phyloP scores from a whole-genome alignment of 2,113 vertebrate species.

The Oxyura jamaicensis region DNA sequence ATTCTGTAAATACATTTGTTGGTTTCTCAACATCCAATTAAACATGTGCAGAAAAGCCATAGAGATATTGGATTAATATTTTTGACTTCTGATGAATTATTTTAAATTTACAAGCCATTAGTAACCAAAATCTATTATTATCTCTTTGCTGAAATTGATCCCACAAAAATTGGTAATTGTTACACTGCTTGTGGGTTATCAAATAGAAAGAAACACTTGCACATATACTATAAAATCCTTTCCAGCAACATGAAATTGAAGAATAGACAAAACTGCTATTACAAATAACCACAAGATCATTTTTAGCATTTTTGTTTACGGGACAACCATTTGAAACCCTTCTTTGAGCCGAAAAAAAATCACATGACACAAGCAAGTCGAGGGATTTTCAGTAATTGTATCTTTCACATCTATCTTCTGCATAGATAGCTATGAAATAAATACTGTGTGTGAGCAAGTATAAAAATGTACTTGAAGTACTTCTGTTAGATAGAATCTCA shows the following conservation, averaged over 20 bases:
- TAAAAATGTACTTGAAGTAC: constrained; percentile 51
- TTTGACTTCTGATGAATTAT: not conserved
- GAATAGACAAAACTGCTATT: not conserved
- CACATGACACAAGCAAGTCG: not conserved
- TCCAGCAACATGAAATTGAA: not conserved
- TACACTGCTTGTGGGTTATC: not conserved
- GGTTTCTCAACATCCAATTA: not conserved
- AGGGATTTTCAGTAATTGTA: constrained; percentile 34
- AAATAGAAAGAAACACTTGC: not conserved
- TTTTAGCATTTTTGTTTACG: not conserved
- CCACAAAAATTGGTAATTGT: not conserved
- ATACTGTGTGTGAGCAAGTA: constrained; percentile 33
- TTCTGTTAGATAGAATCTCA: constrained; percentile 63
- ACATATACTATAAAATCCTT: not conserved
- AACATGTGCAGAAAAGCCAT: not conserved
- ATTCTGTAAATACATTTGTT: constrained; percentile 2
- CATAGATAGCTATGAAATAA: constrained; percentile 63
- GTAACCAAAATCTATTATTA: not conserved
- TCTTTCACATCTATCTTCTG: constrained; percentile 29
- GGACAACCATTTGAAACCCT: not conserved
- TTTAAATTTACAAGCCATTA: not conserved
- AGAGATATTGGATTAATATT: not conserved
- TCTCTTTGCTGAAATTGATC: not conserved
- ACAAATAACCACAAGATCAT: not conserved
- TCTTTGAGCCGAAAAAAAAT: not conserved